phyloP scores from a whole-genome alignment of 2,797 vertebrate species.

The Geotrypetes seraphini region DNA sequence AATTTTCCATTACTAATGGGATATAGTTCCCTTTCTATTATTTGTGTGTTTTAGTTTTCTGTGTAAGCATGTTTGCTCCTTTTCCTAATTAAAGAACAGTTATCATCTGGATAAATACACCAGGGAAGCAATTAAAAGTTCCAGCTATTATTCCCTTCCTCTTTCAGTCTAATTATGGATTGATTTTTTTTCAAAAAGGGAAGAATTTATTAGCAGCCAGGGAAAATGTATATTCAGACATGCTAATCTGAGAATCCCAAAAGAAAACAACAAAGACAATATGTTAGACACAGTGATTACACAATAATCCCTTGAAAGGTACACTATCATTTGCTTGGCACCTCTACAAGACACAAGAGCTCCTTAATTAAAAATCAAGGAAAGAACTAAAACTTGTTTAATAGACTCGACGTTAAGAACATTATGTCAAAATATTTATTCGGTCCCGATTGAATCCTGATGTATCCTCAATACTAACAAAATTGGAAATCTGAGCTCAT shows the following conservation, averaged over 20 bases:
- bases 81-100: slow-evolving; percentile 8
- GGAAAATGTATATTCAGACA: background rate
- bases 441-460: too few species aligned
- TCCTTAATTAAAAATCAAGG: background rate
- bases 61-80: background rate
- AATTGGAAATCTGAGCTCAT: too few species aligned
- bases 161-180: slow-evolving; percentile 7
- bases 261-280: background rate
- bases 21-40: too few species aligned
- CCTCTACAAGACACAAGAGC: background rate
- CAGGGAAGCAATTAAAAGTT: slow-evolving; percentile 27
- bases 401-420: too few species aligned
- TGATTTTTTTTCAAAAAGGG: slow-evolving; percentile 7
- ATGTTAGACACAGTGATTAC: background rate
- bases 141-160: slow-evolving; percentile 2
- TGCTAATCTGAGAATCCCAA: slow-evolving; percentile 9
- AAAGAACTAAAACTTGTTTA: too few species aligned
- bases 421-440: too few species aligned
- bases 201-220: slow-evolving; percentile 7
- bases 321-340: background rate
- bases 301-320: slow-evolving; percentile 4
- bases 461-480: too few species aligned
- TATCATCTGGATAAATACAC: slow-evolving; percentile 13
- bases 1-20: too few species aligned
- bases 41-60: background rate